Percentiles rank a stretch among this genome's conserved stretches.
Evolutionary conservation across 2,797 vertebrate genomes (phyloP).

Genomic region (Toxotes lorentzi): DNA sequence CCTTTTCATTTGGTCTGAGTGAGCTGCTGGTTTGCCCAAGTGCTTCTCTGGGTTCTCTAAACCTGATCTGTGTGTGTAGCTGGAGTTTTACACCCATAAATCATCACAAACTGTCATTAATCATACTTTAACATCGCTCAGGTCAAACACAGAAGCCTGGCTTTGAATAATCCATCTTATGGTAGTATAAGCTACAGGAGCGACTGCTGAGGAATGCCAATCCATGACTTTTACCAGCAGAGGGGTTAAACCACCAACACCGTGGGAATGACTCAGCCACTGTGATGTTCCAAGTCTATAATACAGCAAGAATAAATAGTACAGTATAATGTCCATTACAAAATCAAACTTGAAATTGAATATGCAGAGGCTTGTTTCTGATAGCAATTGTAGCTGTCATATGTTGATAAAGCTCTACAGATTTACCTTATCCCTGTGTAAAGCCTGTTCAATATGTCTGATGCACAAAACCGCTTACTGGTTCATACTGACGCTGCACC

Average conservation of each 20-base stretch:
- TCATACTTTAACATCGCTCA: slow-evolving; percentile 45
- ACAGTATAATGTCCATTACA: slow-evolving; percentile 24
- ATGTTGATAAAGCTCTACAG: slow-evolving; percentile 64
- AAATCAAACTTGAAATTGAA: slow-evolving; percentile 41
- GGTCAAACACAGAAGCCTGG: slow-evolving; percentile 53
- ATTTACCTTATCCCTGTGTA: slow-evolving; percentile 65
- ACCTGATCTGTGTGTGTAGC: slow-evolving; percentile 7
- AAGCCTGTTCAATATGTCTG: slow-evolving; percentile 72
- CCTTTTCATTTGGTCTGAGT: neutral
- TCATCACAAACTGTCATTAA: slow-evolving; percentile 54
- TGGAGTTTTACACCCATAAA: slow-evolving; percentile 46
- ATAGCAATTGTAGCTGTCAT: slow-evolving; percentile 58
- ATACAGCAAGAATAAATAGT: slow-evolving; percentile 30
- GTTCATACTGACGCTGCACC: slow-evolving; percentile 54
- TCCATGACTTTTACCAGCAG: slow-evolving; percentile 16
- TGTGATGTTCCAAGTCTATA: slow-evolving; percentile 17
- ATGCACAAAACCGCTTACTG: slow-evolving; percentile 68
- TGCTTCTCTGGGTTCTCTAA: neutral
- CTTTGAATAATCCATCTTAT: slow-evolving; percentile 62
- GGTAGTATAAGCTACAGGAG: slow-evolving; percentile 24
- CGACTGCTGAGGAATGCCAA: slow-evolving; percentile 14
- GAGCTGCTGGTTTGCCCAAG: neutral
- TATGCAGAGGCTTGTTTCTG: slow-evolving; percentile 45
- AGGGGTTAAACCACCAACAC: slow-evolving; percentile 21
- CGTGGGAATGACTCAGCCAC: neutral